Percentiles rank a stretch among this genome's conserved stretches.
Conservation (phyloP, 2,113 vertebrate genomes). For the Cyphomyrus plagiostoma region DNA sequence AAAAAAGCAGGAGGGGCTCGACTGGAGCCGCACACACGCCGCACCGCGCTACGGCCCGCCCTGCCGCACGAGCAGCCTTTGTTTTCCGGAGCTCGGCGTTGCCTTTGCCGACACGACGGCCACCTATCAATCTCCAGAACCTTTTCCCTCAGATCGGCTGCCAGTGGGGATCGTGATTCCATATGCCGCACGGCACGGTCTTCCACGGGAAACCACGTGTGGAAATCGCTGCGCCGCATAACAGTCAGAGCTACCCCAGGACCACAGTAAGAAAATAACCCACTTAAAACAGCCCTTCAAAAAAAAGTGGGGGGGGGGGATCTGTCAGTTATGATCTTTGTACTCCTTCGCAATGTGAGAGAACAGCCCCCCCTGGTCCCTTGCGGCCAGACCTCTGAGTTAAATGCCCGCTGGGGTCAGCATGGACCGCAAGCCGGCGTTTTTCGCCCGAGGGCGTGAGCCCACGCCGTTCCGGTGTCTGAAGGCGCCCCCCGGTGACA, state of each 20-base stretch:
- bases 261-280: background rate
- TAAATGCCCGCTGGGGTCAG: background rate
- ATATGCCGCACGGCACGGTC: background rate
- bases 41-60: background rate
- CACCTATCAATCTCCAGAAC: conserved; percentile 23
- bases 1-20: conserved; percentile 38
- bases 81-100: background rate
- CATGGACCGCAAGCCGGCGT: background rate
- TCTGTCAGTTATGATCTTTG: background rate
- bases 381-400: background rate
- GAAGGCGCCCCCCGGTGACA: background rate
- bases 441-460: background rate
- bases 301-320: background rate
- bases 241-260: background rate
- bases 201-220: background rate
- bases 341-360: background rate
- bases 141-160: conserved; percentile 34
- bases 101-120: conserved; percentile 17
- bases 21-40: background rate
- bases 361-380: background rate
- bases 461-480: background rate
- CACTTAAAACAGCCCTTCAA: background rate
- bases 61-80: background rate
- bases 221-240: background rate
- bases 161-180: conserved; percentile 24